Evolutionary conservation across 2,797 vertebrate species (phyloP), one percentile per base, ranked within the genome.

Genomic region (Platalea minor): DNA sequence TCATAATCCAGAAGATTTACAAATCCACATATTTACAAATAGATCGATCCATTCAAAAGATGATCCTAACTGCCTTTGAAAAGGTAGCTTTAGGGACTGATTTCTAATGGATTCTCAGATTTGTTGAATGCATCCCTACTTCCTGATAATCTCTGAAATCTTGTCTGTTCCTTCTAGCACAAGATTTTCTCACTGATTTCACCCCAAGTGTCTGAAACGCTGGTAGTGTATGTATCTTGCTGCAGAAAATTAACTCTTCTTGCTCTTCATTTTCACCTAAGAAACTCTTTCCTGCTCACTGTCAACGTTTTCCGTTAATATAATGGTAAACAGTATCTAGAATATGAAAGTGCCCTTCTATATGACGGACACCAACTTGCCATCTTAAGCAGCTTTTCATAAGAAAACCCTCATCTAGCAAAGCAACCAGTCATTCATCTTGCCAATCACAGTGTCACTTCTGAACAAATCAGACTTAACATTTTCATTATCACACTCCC

Each of bases 381-480:
- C 59, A 63, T 46, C 43, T 79, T 56, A 87, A 93, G 37, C 35
- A 89, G 43, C 16, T 94, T 89, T 86, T 95, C 13, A 10, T 82
- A 56, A 61, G 65, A 81, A 95, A 91, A 39, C 3, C 13, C 19
- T 87, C 60, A 72, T 73, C 81, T 83, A 80, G 48, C n/a, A 77
- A 85, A 85, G 53, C 37, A 82, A 79, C 46, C 25, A 89, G 56
- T 82, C 92, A 94, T 95, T 94, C 73, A 83, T 87, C 87, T 82
- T 94, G 89, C 28, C 89, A 91, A 91, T 92, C 84, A 91, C n/a
- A 74, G 26, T 76, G 84, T 83, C 95, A 93, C 51, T 91, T 92
- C 61, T 79, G 84, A 92, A 83, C 51, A 93, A 96, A 92, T 91
- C 74, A 91, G 45, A 95, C 60, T 93, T 92, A 93, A 87, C 80